phyloP scores from a whole-genome alignment of 2,888 invertebrate species.

The Melieria picta region DNA sequence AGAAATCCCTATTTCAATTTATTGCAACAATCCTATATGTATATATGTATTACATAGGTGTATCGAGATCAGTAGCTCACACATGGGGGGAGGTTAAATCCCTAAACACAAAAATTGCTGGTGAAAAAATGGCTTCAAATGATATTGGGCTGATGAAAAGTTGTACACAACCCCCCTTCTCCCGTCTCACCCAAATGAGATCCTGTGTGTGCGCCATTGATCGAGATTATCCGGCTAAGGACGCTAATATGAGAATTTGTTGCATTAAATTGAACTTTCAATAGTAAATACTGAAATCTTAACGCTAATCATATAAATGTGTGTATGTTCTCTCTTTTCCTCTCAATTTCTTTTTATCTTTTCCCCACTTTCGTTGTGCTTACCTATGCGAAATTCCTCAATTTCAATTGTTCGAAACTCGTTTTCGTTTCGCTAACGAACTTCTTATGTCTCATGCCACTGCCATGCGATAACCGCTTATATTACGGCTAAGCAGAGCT shows the following conservation, averaged over 20 bases:
- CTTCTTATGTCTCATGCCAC: not conserved
- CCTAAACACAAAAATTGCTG: too few relatives aligned
- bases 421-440: not conserved
- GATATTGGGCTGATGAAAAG: too few relatives aligned
- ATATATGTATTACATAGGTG: too few relatives aligned
- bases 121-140: too few relatives aligned
- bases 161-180: too few relatives aligned
- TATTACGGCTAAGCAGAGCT: slow-evolving; percentile 70
- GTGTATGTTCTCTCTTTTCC: slow-evolving; percentile 17
- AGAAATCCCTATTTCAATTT: too few relatives aligned
- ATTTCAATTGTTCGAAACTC: not conserved
- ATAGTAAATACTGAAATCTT: not conserved
- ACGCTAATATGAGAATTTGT: not conserved
- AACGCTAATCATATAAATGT: slow-evolving; percentile 18
- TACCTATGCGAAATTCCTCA: not conserved
- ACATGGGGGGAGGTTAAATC: too few relatives aligned
- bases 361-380: not conserved
- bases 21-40: too few relatives aligned
- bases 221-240: too few relatives aligned
- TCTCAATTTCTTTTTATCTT: slow-evolving; percentile 13
- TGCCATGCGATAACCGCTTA: not conserved
- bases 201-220: too few relatives aligned
- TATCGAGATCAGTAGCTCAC: too few relatives aligned
- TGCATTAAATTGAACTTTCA: not conserved
- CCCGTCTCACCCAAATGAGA: too few relatives aligned